Percentiles rank a stretch among this genome's conserved stretches.
Evolutionary conservation across 2,888 invertebrate genomes (phyloP).

Genomic region (Dyspetes luteomarginatus): DNA sequence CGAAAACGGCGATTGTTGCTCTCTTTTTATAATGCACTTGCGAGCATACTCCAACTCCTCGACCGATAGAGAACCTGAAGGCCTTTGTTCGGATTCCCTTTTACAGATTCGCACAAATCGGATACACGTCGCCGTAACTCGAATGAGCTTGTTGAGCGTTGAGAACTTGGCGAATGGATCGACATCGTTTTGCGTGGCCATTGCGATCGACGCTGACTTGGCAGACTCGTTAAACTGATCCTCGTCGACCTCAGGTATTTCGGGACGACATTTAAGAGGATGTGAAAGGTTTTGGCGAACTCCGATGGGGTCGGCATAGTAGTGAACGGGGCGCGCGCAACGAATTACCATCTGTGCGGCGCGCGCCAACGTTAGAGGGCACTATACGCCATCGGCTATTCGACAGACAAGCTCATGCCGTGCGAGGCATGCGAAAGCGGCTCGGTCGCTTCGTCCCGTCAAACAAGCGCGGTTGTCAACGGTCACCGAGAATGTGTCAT

Average conservation of each 20-base stretch:
- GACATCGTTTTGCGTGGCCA: not conserved
- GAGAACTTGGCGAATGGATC: not conserved
- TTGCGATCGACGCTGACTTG: not conserved
- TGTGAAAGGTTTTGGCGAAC: too few relatives aligned
- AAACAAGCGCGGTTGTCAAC: too few relatives aligned
- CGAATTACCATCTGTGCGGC: too few relatives aligned
- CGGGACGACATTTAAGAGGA: not conserved
- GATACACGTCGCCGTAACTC: not conserved
- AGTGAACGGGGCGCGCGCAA: too few relatives aligned
- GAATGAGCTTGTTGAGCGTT: slow-evolving; percentile 10
- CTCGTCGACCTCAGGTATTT: not conserved
- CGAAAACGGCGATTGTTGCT: slow-evolving; percentile 1
- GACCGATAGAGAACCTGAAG: not conserved
- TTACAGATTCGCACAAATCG: slow-evolving; percentile 20
- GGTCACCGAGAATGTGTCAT: too few relatives aligned
- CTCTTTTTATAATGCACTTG: not conserved
- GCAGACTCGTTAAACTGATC: slow-evolving; percentile 26
- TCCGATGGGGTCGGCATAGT: too few relatives aligned
- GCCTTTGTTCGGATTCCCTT: not conserved
- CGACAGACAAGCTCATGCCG: too few relatives aligned
- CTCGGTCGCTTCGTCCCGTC: too few relatives aligned
- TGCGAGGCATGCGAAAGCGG: too few relatives aligned
- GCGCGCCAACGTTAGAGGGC: too few relatives aligned
- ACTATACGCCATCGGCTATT: too few relatives aligned
- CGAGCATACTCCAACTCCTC: not conserved